A percentile compares a stretch with the other conserved stretches of the same genome.
Evolutionary conservation across 2,113 vertebrate genomes (phyloP).

Genomic region (Gambusia holbrooki): DNA sequence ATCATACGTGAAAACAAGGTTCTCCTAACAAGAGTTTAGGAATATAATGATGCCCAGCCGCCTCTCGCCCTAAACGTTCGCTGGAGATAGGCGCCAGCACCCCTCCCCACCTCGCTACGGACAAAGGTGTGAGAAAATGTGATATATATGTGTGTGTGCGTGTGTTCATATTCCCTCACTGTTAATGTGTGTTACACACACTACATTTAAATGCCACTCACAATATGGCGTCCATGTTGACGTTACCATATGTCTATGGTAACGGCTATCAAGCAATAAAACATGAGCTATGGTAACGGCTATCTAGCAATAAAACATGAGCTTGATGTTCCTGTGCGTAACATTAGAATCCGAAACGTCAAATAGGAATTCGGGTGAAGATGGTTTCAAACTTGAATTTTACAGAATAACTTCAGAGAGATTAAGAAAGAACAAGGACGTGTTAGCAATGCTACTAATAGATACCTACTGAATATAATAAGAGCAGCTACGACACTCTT

Average conservation of each 20-base stretch:
- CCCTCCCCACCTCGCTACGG: too few species aligned
- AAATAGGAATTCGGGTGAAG: background rate
- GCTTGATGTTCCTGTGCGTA: background rate
- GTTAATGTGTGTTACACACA: too few species aligned
- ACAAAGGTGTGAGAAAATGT: too few species aligned
- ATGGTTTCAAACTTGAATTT: accelerated
- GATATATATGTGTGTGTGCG: too few species aligned
- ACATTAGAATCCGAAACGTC: background rate
- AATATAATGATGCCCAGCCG: too few species aligned
- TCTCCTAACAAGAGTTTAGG: too few species aligned
- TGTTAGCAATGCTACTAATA: slow-evolving; percentile 11
- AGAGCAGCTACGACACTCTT: background rate
- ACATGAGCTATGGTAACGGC: slow-evolving; percentile 1
- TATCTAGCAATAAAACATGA: background rate
- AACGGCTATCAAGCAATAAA: background rate
- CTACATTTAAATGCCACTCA: background rate
- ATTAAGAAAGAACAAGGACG: background rate
- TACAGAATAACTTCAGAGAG: background rate
- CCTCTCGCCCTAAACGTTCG: too few species aligned
- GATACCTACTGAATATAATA: background rate
- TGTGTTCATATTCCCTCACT: too few species aligned
- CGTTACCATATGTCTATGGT: background rate
- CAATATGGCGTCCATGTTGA: background rate
- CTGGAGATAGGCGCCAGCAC: too few species aligned
- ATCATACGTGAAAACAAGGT: too few species aligned